These are phyloP conservation scores for Taeniopygia guttata DNA, from an alignment of 2,797 vertebrate genomes.

Conservation along the genomic window DNA sequence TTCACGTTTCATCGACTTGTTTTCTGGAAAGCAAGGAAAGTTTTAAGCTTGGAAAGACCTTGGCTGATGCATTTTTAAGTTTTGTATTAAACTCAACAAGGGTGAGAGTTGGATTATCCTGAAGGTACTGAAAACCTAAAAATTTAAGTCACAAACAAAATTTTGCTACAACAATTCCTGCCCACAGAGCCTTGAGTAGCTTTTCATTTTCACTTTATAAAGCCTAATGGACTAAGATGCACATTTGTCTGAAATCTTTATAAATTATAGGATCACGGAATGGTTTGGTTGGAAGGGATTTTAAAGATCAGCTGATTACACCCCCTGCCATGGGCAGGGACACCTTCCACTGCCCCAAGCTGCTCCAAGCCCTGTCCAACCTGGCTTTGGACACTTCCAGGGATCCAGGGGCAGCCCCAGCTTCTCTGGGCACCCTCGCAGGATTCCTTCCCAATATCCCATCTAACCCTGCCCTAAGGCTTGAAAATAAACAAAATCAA, in stretches of 20 bases:
- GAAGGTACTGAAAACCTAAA: neutral
- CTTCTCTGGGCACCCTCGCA: neutral
- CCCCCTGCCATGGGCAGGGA: neutral
- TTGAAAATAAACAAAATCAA: neutral
- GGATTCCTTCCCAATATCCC: neutral
- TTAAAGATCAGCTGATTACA: neutral
- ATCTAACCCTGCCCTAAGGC: neutral
- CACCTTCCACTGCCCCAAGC: accelerated
- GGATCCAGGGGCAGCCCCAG: neutral
- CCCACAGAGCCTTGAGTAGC: neutral
- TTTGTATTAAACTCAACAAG: slow-evolving; percentile 24
- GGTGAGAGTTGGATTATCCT: slow-evolving; percentile 49
- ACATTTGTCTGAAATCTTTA: neutral
- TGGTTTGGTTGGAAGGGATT: neutral
- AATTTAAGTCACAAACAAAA: neutral
- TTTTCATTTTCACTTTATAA: neutral
- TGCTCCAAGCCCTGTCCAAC: neutral
- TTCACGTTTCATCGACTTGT: slow-evolving; percentile 3
- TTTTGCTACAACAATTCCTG: neutral
- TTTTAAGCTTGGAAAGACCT: slow-evolving; percentile 24
- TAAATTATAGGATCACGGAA: neutral
- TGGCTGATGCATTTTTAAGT: slow-evolving; percentile 33
- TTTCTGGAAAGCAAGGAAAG: slow-evolving; percentile 1
- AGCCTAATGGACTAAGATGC: neutral
- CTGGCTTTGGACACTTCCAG: neutral